These are phyloP conservation scores for Gari tellinella DNA, from an alignment of 2,888 invertebrate genomes.

Conservation along the genomic window DNA sequence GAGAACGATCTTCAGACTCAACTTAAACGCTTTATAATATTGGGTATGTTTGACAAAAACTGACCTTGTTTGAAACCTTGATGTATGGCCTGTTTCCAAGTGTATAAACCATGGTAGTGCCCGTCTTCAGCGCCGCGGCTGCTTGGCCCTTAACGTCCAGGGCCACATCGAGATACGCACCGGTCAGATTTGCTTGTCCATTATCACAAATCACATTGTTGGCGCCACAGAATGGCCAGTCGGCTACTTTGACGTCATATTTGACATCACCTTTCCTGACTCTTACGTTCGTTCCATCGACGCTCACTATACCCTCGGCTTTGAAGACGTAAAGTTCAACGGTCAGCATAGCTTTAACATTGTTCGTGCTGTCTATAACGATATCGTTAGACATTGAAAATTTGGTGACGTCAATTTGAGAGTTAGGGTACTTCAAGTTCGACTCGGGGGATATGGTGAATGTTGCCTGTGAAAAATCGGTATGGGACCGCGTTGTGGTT, in stretches of 20 bases:
- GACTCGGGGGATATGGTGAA: constrained; percentile 9
- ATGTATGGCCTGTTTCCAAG: too few species aligned
- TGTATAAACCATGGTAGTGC: too few species aligned
- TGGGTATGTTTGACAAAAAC: too few species aligned
- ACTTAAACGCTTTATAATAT: too few species aligned
- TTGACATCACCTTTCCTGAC: constrained; percentile 32
- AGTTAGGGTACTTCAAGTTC: background rate
- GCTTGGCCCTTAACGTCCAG: constrained; percentile 2
- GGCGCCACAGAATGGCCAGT: constrained; percentile 32
- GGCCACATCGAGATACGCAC: constrained; percentile 5
- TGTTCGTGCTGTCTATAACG: background rate
- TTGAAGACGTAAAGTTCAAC: constrained; percentile 21
- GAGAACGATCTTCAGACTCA: too few species aligned
- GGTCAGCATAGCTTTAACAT: background rate
- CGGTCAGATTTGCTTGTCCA: background rate
- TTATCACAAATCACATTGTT: constrained; percentile 1
- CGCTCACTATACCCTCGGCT: constrained; percentile 21
- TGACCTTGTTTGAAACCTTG: too few species aligned
- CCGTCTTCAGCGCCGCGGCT: too few species aligned
- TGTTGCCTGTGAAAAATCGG: constrained; percentile 18
- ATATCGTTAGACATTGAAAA: background rate
- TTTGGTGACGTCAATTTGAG: constrained; percentile 3
- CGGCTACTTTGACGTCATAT: constrained; percentile 17
- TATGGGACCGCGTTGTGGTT: constrained; percentile 5
- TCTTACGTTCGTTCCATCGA: constrained; percentile 15